These are phyloP conservation scores for Chloebia gouldiae DNA, from an alignment of 2,113 vertebrate genomes.

Conservation along the genomic window DNA sequence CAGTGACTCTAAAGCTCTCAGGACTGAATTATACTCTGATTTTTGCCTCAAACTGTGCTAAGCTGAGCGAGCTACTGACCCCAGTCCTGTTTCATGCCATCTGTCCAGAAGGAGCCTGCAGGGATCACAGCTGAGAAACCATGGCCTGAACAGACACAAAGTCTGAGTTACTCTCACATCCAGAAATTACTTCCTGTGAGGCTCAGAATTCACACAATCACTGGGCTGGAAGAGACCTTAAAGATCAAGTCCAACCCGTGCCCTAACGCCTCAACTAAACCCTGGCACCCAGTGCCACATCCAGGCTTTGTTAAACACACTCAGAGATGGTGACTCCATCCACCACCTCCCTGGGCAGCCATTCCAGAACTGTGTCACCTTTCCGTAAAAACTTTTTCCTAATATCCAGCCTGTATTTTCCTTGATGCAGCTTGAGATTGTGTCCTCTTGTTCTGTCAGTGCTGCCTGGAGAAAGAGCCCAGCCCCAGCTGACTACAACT, in stretches of 20 bases:
- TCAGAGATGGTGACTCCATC: background rate
- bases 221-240: background rate
- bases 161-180: background rate
- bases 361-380: background rate
- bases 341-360: background rate
- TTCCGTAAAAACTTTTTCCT: background rate
- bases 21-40: background rate
- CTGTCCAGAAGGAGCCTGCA: background rate
- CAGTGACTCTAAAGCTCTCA: background rate
- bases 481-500: background rate
- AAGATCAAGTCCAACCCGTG: background rate
- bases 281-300: background rate
- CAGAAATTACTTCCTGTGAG: background rate
- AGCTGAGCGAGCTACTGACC: background rate
- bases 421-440: background rate
- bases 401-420: background rate
- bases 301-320: background rate
- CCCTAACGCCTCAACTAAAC: background rate
- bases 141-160: background rate
- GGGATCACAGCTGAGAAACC: background rate
- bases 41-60: background rate
- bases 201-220: background rate
- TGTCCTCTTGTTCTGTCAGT: background rate
- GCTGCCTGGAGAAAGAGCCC: background rate
- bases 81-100: background rate